These are phyloP conservation scores for Gopherus evgoodei DNA, from an alignment of 2,113 vertebrate genomes.

Conservation along the genomic window DNA sequence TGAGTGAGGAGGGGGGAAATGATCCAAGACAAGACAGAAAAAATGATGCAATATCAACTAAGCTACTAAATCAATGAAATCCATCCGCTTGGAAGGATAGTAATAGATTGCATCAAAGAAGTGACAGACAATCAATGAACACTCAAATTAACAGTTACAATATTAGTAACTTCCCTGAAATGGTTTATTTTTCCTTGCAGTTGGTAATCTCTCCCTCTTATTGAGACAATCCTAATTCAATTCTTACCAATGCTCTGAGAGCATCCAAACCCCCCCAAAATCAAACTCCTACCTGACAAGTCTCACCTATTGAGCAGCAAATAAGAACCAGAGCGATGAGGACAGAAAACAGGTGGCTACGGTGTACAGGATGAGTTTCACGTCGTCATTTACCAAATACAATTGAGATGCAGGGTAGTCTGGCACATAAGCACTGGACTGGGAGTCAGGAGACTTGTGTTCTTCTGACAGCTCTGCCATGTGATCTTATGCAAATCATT, in stretches of 20 bases:
- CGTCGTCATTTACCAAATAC: background rate
- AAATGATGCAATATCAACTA: conserved; percentile 15
- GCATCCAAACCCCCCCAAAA: accelerated
- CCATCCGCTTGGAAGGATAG: background rate
- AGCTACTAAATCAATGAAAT: background rate
- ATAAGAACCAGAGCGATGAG: accelerated
- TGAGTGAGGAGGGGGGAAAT: background rate
- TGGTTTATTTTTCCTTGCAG: background rate
- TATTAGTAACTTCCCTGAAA: conserved; percentile 73
- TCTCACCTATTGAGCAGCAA: accelerated
- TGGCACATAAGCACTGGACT: background rate
- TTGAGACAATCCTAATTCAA: conserved; percentile 2
- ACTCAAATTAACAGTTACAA: conserved; percentile 73
- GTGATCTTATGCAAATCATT: background rate
- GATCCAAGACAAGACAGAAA: background rate
- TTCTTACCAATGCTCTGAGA: background rate
- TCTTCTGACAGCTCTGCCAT: background rate
- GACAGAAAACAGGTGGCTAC: background rate
- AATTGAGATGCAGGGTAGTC: background rate
- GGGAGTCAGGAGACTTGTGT: background rate
- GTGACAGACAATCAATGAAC: conserved; percentile 72
- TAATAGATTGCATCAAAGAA: conserved; percentile 61
- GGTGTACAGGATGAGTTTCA: background rate
- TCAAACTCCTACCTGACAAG: background rate
- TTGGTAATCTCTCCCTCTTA: conserved; percentile 10